Percentiles rank a stretch among this genome's conserved stretches.
These are phyloP conservation scores for Ypsolopha scabrella DNA, from an alignment of 2,888 invertebrate species.

Conservation along the genomic window DNA sequence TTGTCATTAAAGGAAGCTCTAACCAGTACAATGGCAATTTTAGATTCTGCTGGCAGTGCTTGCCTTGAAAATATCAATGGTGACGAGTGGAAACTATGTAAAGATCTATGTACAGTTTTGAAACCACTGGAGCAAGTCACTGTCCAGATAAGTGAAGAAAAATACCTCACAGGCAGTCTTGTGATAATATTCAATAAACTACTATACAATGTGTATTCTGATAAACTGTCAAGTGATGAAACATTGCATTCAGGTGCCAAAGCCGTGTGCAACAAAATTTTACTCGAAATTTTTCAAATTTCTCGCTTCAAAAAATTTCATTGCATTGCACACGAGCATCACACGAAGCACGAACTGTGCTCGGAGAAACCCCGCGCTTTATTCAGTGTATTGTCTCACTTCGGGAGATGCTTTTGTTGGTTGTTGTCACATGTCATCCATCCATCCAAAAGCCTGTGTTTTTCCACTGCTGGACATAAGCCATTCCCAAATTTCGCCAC, in stretches of 20 bases:
- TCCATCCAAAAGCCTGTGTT: no score
- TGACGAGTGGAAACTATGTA: slow-evolving; percentile 4
- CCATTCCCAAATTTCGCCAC: no score
- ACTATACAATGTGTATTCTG: not conserved
- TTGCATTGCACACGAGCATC: no score
- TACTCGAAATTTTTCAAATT: no score
- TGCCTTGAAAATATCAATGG: slow-evolving; percentile 1
- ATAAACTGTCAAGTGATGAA: not conserved
- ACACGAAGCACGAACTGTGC: no score
- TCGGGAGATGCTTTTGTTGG: no score
- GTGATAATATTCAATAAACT: not conserved
- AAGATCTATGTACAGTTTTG: slow-evolving; percentile 5
- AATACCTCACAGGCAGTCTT: not conserved
- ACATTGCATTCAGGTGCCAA: not conserved
- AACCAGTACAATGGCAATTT: slow-evolving; percentile 3
- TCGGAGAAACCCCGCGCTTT: no score
- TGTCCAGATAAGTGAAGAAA: slow-evolving; percentile 4
- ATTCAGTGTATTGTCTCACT: no score
- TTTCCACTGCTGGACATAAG: no score
- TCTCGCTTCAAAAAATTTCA: no score
- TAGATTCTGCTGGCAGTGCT: slow-evolving; percentile 4
- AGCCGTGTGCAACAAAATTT: not conserved
- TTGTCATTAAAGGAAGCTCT: slow-evolving; percentile 3
- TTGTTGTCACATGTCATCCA: no score
- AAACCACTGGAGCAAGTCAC: slow-evolving; percentile 5